Base-by-base conservation (phyloP, 2,797 vertebrate species). In the Acanthopagrus latus region DNA sequence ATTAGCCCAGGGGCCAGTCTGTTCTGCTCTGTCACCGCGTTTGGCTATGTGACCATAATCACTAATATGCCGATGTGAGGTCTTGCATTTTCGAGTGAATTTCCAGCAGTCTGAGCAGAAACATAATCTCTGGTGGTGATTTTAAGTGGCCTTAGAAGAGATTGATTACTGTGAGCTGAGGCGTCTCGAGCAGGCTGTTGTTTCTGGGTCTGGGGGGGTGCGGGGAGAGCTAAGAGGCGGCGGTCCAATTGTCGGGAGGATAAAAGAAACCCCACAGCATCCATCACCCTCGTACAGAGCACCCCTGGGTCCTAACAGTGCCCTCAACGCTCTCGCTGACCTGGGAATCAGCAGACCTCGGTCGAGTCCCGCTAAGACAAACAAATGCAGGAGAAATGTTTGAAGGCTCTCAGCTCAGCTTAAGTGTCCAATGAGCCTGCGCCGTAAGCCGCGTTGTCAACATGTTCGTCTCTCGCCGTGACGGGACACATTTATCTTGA, bases 171-270 rank as follows among this genome's bases (percentile, higher is more conserved):
- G 51, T 72, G 80, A 80, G 82, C 77, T 20, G 62, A 81, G 73
- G 69, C 50, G 55, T 86, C 71, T 82, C 56, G 81, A 87, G 60
- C 80, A 80, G 84, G 71, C 44, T 47, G 21, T 56, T 71, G 85
- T 88, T 82, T 88, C 67, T 58, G 74, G 44, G 62, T 65, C 75
- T 58, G 63, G 54, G 27, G 27, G 4, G 27, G n/a, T n/a, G n/a
- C n/a, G n/a, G 76, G 13, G 20, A 54, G 66, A 67, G 46, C 63
- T 1, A 33, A 50, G 76, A 82, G 75, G 74, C 73, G 80, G 85
- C 14, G 56, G 75, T 77, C 33, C 89, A 88, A 90, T 91, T 91
- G 82, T 90, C 81, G 65, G 58, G 85, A 81, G 88, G 75, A 82
- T 57, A 74, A 71, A 33, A 82, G 64, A 86, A 89, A 82, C 44